A percentile compares a stretch with the other conserved stretches of the same genome.
Conservation (phyloP, 2,888 invertebrate genomes). For the Odontothrips loti region DNA sequence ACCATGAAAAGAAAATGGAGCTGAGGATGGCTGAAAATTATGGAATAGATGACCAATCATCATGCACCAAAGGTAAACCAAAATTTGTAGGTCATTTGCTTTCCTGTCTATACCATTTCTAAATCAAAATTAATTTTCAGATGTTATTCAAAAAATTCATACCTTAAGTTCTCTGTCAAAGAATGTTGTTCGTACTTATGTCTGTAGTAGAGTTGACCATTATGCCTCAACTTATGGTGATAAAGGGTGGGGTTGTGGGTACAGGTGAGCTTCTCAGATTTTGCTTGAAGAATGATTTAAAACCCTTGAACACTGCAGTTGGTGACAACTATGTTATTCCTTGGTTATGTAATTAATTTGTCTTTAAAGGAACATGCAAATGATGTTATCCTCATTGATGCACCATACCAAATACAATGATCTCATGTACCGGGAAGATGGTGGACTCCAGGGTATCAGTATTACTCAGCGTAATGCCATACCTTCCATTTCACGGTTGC, state of each 20-base stretch:
- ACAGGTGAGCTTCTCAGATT: slow-evolving; percentile 48
- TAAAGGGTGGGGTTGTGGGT: slow-evolving; percentile 90
- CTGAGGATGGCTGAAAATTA: slow-evolving; percentile 69
- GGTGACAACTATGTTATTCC: neutral
- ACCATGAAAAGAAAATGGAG: slow-evolving; percentile 75
- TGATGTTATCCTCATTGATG: slow-evolving; percentile 79
- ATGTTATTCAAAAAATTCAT: slow-evolving; percentile 41
- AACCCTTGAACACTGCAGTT: neutral
- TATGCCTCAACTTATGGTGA: slow-evolving; percentile 85
- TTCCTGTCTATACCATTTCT: neutral
- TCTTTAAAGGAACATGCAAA: slow-evolving; percentile 69
- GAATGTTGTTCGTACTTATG: slow-evolving; percentile 64
- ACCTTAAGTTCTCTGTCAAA: slow-evolving; percentile 49
- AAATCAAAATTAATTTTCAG: slow-evolving; percentile 32
- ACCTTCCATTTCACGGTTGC: slow-evolving; percentile 80
- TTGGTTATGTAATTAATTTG: neutral
- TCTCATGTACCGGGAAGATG: slow-evolving; percentile 50
- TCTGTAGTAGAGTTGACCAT: slow-evolving; percentile 79
- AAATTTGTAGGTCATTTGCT: neutral
- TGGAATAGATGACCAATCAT: slow-evolving; percentile 77
- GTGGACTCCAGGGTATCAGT: slow-evolving; percentile 41
- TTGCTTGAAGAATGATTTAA: neutral
- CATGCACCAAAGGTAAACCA: slow-evolving; percentile 67
- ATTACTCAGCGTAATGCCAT: slow-evolving; percentile 58
- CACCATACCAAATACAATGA: slow-evolving; percentile 65